Base-by-base conservation (phyloP, 2,113 vertebrate genomes). In the Anolis sagrei region DNA sequence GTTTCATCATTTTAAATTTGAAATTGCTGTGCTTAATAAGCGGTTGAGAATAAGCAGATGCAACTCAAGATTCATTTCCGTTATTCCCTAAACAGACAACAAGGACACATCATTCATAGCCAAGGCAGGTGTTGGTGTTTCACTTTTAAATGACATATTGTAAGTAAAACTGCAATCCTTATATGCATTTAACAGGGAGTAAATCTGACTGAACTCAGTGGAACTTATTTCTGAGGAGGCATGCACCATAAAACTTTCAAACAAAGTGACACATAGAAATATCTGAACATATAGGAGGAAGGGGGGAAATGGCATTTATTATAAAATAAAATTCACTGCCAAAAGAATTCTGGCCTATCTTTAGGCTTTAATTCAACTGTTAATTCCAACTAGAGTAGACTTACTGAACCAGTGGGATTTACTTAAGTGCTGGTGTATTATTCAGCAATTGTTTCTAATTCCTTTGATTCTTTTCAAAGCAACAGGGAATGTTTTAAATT, bases 1-100 rank as follows among this genome's bases (percentile, higher is more conserved):
- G 87, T 95, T 93, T 79, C 90, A 91, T 91, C 88, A 90, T 86
- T 88, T 92, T 86, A 93, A 95, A 93, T 89, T 85, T 88, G 86
- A 95, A 93, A 87, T 66, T 87, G 84, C 69, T 72, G 9, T 83
- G 90, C 92, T 91, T 91, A 93, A 91, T 88, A 91, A 85, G 76
- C 44, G 92, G 80, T 93, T 88, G 85, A 95, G 89, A 86, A 90
- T 87, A 91, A 86, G 75, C 72, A 91, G 64, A 81, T 44, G 2
- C 34, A 93, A 90, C 81, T 88, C 74, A 88, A 51, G 73, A 90
- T 86, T 93, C 80, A 76, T 88, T 93, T 81, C 86, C 75, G 49
- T 69, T 87, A 78, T 83, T 90, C 85, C 48, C 78, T 92, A 88
- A 91, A 85, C 0, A 88, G 73, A 36, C 34, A 89, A 90, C 83